A percentile compares a stretch with the other conserved stretches of the same genome.
phyloP scores from a whole-genome alignment of 2,113 vertebrate genomes.

The Coryphaenoides rupestris region DNA sequence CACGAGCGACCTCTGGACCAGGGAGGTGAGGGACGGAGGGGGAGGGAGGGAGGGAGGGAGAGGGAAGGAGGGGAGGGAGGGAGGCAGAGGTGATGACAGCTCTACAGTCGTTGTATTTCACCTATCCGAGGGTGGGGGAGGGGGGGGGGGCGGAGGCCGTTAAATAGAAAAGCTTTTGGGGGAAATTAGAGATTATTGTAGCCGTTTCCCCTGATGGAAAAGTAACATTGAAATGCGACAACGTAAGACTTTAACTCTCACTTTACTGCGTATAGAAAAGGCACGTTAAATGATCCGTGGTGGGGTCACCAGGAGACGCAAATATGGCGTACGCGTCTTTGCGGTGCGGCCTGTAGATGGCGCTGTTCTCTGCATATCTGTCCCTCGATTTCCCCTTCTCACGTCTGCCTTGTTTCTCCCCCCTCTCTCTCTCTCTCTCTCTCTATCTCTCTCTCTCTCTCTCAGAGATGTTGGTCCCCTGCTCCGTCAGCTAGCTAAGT shows the following conservation, averaged over 20 bases:
- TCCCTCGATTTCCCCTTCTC: constrained; percentile 10
- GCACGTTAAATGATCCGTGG: no score
- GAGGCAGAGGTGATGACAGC: constrained; percentile 13
- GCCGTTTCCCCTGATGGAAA: no score
- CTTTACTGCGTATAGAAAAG: no score
- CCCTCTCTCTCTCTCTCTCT: constrained; percentile 8
- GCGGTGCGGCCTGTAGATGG: constrained; percentile 81
- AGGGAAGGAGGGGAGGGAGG: background rate
- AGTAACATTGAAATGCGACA: no score
- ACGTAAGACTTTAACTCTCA: no score
- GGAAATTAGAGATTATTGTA: no score
- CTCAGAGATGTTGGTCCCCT: background rate
- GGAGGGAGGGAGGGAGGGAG: background rate
- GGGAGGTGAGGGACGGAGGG: background rate
- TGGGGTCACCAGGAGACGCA: no score
- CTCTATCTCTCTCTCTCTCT: constrained; percentile 16
- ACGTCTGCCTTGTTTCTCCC: constrained; percentile 5
- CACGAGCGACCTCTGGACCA: background rate
- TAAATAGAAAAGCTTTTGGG: background rate
- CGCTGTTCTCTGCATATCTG: constrained; percentile 80
- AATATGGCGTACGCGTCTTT: background rate
- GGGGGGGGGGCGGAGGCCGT: no score
- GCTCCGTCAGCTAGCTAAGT: constrained; percentile 1
- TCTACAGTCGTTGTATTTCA: background rate
- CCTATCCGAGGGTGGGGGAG: background rate